Evolutionary conservation across 2,797 vertebrate genomes (phyloP).

Genomic region (Sylvia borin): DNA sequence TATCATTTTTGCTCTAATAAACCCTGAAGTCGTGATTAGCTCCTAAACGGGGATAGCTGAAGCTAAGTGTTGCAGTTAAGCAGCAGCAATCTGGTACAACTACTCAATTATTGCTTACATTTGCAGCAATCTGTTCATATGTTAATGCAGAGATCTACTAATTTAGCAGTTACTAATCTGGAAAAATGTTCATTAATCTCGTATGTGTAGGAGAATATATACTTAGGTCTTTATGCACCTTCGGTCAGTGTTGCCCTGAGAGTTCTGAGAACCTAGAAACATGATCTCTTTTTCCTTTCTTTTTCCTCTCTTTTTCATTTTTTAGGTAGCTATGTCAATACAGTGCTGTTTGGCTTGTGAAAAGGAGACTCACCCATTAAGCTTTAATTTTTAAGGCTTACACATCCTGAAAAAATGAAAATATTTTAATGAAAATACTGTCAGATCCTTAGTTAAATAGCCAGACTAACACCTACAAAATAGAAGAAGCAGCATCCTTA

Average conservation of each 20-base stretch:
- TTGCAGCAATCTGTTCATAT: constrained; percentile 30
- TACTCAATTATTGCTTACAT: constrained; percentile 33
- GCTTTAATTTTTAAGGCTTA: constrained; percentile 24
- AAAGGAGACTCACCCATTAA: not conserved
- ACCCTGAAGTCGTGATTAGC: not conserved
- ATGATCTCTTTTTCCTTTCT: not conserved
- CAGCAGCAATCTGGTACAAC: constrained; percentile 12
- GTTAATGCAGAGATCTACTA: constrained; percentile 30
- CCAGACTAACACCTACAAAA: constrained; percentile 12
- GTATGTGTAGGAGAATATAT: not conserved
- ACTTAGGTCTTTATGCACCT: not conserved
- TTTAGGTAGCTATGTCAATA: not conserved
- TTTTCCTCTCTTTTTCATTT: not conserved
- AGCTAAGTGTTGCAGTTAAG: not conserved
- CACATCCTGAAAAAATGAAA: constrained; percentile 31
- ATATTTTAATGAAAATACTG: constrained; percentile 45
- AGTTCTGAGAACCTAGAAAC: not conserved
- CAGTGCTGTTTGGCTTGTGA: not conserved
- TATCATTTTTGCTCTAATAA: not conserved
- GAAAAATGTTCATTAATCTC: constrained; percentile 17
- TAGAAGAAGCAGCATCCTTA: not conserved
- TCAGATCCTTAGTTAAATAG: constrained; percentile 49
- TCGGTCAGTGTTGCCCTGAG: not conserved
- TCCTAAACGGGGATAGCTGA: not conserved
- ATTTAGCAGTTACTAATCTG: constrained; percentile 20